Evolutionary conservation across 2,113 vertebrate genomes (phyloP).

Genomic region (Mirounga angustirostris): DNA sequence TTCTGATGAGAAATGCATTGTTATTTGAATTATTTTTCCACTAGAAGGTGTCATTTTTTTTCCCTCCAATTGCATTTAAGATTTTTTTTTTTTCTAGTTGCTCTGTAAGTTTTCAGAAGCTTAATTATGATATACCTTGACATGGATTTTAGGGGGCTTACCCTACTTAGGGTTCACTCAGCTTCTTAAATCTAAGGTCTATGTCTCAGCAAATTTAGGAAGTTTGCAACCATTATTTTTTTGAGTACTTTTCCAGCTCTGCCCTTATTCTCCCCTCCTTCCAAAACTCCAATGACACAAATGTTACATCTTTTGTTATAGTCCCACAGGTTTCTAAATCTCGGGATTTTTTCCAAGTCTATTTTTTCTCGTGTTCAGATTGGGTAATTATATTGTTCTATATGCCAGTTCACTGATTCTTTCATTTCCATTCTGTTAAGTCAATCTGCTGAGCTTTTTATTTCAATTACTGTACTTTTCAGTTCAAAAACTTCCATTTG

Average conservation of each 20-base stretch:
- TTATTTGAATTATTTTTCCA: not conserved
- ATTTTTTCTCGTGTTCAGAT: not conserved
- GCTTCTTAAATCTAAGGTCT: not conserved
- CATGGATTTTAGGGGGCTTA: not conserved
- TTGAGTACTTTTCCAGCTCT: not conserved
- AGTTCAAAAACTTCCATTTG: not conserved
- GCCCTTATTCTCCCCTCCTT: not conserved
- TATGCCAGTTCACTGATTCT: not conserved
- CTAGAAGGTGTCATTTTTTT: not conserved
- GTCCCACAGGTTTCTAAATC: not conserved
- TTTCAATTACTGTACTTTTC: conserved; percentile 11
- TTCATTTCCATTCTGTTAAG: not conserved
- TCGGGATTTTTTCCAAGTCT: not conserved
- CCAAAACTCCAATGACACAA: not conserved
- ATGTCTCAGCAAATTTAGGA: not conserved
- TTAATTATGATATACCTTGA: not conserved
- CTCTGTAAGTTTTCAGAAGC: conserved; percentile 8
- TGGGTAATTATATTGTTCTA: not conserved
- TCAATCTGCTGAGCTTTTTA: conserved; percentile 7
- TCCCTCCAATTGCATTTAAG: not conserved
- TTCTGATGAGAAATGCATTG: not conserved
- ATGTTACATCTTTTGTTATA: not conserved
- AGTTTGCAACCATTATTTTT: not conserved
- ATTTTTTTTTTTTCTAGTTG: not conserved
- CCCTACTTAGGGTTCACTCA: not conserved